Evolutionary conservation across 92 coral and sea anemone genomes (phyloP), one percentile per base, ranked within the genome.

Genomic region (Nematostella vectensis): DNA sequence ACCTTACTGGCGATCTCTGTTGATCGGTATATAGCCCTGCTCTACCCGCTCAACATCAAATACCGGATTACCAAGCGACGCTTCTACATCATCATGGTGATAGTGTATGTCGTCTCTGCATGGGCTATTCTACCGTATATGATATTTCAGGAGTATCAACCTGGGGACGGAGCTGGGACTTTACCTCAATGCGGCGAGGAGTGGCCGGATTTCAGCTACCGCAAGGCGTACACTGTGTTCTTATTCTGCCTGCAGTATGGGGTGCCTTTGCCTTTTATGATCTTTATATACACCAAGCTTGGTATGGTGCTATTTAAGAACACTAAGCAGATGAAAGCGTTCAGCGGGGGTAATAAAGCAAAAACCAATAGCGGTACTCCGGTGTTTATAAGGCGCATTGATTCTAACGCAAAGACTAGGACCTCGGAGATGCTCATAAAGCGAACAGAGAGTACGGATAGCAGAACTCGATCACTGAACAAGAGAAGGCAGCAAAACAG

Each of bases 1-100:
- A 93, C 96, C 2, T 78, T 93, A 15, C 69, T 93, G 10, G 87
- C 94, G 0, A 93, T 93, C 24, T 87, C 99, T 8, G 70, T 69
- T 38, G 99, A 93, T 51, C 81, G 99, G 21, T 93, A 80, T 59
- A 55, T 76, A 21, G 85, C 99, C 29, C 60, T 93, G 55, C 65
- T 80, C 8, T 77, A 83, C 47, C 99, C 99, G 2, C 75, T 85
- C 23, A 85, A 85, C 45, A 55, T 93, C 52, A 67, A 58, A 13
- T 78, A 59, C 53, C 79, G 88, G 39, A 70, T 93, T 27, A 93
- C 93, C n/a, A 72, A 60, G 2, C 78, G 85, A 31, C 68, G 78
- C 48, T 78, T 88, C 27, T 44, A 76, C 16, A 54, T 22, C 21
- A 57, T 76, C 10, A 82, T 93, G 44, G 40, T 70, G 1, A 19